Base-by-base conservation (phyloP, 2,113 vertebrate species). In the Tapirus terrestris region DNA sequence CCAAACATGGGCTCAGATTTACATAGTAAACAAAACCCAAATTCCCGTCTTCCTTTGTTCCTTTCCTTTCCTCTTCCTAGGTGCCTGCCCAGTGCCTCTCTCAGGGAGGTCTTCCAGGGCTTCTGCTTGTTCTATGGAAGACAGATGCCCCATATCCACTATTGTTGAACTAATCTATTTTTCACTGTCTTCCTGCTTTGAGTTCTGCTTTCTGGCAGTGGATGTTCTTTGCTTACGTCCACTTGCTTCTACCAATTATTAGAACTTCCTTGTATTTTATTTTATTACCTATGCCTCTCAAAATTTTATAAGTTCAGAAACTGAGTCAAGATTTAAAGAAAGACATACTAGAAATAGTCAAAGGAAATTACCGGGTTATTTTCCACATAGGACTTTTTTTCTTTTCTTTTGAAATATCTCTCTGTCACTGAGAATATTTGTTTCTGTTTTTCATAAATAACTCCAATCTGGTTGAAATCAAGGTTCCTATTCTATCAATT, bases 231-330 rank as follows among this genome's bases (percentile, higher is more conserved):
- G 2, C 18, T 80, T 96, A n/a, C 25, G 16, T 67, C 18, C 60
- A 45, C 51, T 92, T 75, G 27, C 39, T 89, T 95, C 27, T 81
- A 29, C 25, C 65, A 79, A 25, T 85, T 65, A 85, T 81, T 76
- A 77, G 20, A 79, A 70, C 2, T 53, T 88, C 21, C 83, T 88
- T 85, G 12, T 82, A 77, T 92, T 92, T 91, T 76, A 88, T 84
- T 87, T 80, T 70, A 39, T 80, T 88, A 43, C 18, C 53, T 77
- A 6, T 36, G 16, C 68, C 72, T 95, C 8, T 80, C 53, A 84
- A 68, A 75, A 60, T 80, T 80, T 85, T 92, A 48, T 87, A 89
- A 98, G 58, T 43, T 60, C 31, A 72, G 27, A 91, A 92, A 63
- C 16, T 8, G 39, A 93, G 53, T 81, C 56, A 91, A 51, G 8